Evolutionary conservation across 1,140 invertebrate genomes (phyloP).

Genomic region (Scaptomyza graminum): DNA sequence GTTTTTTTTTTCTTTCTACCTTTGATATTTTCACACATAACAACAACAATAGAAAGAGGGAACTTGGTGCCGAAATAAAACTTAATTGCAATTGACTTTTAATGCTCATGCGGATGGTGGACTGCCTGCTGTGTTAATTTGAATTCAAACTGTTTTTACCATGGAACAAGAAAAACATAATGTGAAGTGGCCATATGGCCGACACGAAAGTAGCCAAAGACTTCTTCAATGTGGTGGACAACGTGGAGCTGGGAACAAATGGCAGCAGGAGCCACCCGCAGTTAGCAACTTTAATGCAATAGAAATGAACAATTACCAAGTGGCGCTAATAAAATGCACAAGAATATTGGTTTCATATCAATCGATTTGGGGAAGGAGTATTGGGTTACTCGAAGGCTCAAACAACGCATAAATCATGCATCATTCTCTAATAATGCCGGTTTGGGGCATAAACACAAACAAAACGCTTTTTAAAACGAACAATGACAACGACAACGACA

Average conservation of each 20-base stretch:
- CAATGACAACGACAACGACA: constrained; percentile 39
- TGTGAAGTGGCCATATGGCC: constrained; percentile 46
- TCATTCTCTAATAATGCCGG: constrained; percentile 63
- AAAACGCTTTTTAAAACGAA: constrained; percentile 55
- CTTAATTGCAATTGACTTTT: constrained; percentile 80
- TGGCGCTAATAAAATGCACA: constrained; percentile 31
- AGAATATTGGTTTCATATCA: constrained; percentile 7
- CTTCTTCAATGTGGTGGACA: background rate
- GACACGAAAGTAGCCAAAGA: background rate
- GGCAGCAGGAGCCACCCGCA: constrained; percentile 25
- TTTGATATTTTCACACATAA: constrained; percentile 77
- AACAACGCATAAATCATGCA: constrained; percentile 66
- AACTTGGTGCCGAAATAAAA: constrained; percentile 55
- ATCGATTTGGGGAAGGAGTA: background rate
- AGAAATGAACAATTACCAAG: constrained; percentile 36
- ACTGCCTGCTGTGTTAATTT: constrained; percentile 75
- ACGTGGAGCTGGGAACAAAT: background rate
- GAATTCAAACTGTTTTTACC: constrained; percentile 73
- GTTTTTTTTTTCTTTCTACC: constrained; percentile 17
- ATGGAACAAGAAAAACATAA: too few relatives aligned
- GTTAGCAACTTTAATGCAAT: background rate
- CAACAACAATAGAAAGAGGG: constrained; percentile 14
- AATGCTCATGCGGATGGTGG: constrained; percentile 50
- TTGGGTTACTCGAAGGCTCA: constrained; percentile 48
- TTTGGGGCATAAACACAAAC: constrained; percentile 58